Conservation (phyloP, 2,113 vertebrate species). For the Vidua chalybeata region DNA sequence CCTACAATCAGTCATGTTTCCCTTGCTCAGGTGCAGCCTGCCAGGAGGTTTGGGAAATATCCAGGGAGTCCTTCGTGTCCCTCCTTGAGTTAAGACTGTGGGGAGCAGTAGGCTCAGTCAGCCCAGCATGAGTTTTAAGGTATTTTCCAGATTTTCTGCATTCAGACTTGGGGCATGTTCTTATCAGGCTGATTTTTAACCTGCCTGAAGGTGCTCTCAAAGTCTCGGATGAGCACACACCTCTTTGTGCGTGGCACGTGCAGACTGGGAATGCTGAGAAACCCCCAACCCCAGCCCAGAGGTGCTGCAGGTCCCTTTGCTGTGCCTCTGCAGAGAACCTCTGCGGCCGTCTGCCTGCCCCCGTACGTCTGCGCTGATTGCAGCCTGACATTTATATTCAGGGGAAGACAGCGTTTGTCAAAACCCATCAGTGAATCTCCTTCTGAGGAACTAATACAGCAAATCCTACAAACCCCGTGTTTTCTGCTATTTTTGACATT, state of each 20-base stretch:
- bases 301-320: not conserved
- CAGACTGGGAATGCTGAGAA: not conserved
- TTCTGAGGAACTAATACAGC: not conserved
- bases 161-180: not conserved
- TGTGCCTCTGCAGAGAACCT: not conserved
- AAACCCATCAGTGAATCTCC: not conserved
- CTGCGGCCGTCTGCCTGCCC: rapidly evolving
- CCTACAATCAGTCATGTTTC: not conserved
- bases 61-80: not conserved
- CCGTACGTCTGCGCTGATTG: not conserved
- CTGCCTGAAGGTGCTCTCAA: not conserved
- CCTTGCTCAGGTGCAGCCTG: not conserved
- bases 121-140: rapidly evolving
- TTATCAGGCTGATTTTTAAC: not conserved
- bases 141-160: not conserved
- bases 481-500: not conserved
- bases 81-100: not conserved
- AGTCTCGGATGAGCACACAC: not conserved
- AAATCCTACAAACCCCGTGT: not conserved
- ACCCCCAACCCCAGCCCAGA: not conserved
- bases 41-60: not conserved
- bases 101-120: not conserved
- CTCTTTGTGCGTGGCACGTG: not conserved
- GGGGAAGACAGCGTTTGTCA: not conserved
- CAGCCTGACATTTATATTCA: not conserved